These are phyloP conservation scores for Aphelenchoides besseyi DNA, from an alignment of 1,140 invertebrate genomes.

Conservation along the genomic window DNA sequence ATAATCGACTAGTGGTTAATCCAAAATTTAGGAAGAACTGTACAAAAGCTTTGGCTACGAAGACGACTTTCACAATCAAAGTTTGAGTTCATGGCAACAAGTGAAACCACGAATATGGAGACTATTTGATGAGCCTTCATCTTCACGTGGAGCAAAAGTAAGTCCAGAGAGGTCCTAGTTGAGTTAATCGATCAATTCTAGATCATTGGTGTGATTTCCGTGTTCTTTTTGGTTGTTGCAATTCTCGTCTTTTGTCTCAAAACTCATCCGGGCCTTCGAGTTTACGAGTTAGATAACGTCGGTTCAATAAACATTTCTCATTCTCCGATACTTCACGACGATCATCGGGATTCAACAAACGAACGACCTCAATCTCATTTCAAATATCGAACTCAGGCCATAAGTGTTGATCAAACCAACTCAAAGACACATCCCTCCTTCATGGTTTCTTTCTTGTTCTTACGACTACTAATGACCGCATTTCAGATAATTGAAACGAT, in stretches of 20 bases:
- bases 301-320: slow-evolving; percentile 10
- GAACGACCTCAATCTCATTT: slow-evolving; percentile 33
- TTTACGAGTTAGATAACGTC: slow-evolving; percentile 77
- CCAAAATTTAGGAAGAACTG: no score
- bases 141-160: slow-evolving; percentile 79
- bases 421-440: slow-evolving; percentile 61
- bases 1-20: no score
- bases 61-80: slow-evolving; percentile 60
- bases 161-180: slow-evolving; percentile 28
- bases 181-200: slow-evolving; percentile 67
- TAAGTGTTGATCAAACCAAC: slow-evolving; percentile 55
- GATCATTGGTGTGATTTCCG: slow-evolving; percentile 90
- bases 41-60: slow-evolving; percentile 61
- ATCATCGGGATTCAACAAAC: slow-evolving; percentile 7
- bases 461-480: background rate
- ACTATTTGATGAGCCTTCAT: slow-evolving; percentile 84
- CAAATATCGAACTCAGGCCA: slow-evolving; percentile 56
- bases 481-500: slow-evolving; percentile 86
- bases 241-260: slow-evolving; percentile 94
- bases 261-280: slow-evolving; percentile 81
- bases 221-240: slow-evolving; percentile 96
- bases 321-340: background rate
- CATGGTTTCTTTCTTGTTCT: slow-evolving; percentile 50
- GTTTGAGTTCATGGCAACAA: slow-evolving; percentile 55
- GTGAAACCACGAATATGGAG: slow-evolving; percentile 81